Evolutionary conservation across 64 coral and sea anemone species (phyloP), one percentile per base, ranked within the genome.

Genomic region (Hydrozoanthus tunicans): DNA sequence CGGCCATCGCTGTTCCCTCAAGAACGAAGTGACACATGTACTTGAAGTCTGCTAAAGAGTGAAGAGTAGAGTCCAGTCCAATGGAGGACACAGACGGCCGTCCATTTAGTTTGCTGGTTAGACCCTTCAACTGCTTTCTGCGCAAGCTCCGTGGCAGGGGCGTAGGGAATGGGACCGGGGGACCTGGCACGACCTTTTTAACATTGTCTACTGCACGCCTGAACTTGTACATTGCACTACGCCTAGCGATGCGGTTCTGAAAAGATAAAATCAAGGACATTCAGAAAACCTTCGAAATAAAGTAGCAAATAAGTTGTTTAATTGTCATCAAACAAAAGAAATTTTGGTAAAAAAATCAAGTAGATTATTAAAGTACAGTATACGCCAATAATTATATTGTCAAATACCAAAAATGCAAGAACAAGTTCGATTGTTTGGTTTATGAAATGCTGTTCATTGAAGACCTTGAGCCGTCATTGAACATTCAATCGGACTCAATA

Each of bases 1-100:
- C 68, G 1, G 70, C 68, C 70, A 73, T 88, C 0, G 84, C 84
- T 14, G 67, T 88, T 51, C 84, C 84, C 53, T 88, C 84, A 3
- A 88, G 23, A 59, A 88, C 68, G 14, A 88, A 88, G 59, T 74
- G 84, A 13, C 84, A 88, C 84, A 74, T 88, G 55, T 58, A 60
- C 60, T 88, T 88, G 84, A 88, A 88, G 20, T 88, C 84, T 32
- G 68, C 84, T 74, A 88, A 55, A 15, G 84, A 74, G 23, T 88
- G 67, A 25, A 88, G 84, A 74, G 53, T 59, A 15, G 56, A 15
- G 15, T 60, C 70, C 69, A 88, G 70, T 43, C 32, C 84, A 59
- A 3, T 14, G 60, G 6, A 3, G 69, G 9, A 17, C 20, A 3
- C 24, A 14, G 68, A 32, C 7, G 54, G 51, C 10, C 84, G 69